Evolutionary conservation across 2,113 vertebrate genomes (phyloP).

Genomic region (Centropus bengalensis): DNA sequence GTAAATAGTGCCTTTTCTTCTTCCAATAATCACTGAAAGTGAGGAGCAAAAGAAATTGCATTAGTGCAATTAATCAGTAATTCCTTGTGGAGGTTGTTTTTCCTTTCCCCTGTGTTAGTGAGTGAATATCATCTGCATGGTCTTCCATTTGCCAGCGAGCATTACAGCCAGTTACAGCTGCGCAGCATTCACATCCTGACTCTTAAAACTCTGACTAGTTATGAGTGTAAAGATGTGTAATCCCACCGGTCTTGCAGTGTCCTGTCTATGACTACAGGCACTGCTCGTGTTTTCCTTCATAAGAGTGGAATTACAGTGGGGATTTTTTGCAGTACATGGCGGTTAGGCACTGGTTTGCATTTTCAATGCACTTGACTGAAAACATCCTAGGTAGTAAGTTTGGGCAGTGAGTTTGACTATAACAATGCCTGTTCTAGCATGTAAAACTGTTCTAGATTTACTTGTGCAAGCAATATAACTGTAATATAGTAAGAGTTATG

Average conservation of each 20-base stretch:
- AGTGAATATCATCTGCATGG: background rate
- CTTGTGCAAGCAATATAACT: background rate
- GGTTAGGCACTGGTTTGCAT: background rate
- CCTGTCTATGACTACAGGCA: background rate
- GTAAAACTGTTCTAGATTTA: background rate
- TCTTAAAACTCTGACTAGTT: background rate
- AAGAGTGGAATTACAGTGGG: background rate
- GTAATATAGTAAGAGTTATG: background rate
- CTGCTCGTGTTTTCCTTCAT: background rate
- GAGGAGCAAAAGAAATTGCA: background rate
- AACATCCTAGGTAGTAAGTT: background rate
- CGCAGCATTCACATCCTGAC: background rate
- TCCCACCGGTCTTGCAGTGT: background rate
- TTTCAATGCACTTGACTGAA: background rate
- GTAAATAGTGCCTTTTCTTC: background rate
- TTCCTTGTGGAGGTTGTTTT: background rate
- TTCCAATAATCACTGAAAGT: background rate
- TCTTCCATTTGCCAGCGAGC: background rate
- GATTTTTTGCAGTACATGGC: background rate
- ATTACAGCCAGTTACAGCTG: background rate
- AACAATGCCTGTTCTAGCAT: background rate
- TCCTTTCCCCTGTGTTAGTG: background rate
- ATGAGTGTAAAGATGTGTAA: background rate
- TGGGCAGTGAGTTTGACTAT: fast-evolving
- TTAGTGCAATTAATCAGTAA: background rate